These are phyloP conservation scores for Panagrolaimus sp. DNA, from an alignment of 1,140 invertebrate species.

Conservation along the genomic window DNA sequence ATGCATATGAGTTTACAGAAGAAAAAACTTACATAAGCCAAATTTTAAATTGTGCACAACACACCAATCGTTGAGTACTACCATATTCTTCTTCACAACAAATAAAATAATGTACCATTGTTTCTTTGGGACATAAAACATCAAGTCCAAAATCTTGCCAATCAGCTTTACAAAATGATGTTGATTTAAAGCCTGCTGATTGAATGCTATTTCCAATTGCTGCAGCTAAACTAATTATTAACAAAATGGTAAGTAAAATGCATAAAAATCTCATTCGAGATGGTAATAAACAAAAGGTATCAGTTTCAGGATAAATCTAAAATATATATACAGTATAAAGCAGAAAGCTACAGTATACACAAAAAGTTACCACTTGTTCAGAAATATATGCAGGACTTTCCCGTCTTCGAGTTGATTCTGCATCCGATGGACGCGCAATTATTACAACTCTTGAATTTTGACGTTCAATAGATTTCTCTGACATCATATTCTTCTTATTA, in stretches of 20 bases:
- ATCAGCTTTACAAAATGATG: conserved; percentile 22
- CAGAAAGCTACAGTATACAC: no score
- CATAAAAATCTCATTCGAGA: conserved; percentile 21
- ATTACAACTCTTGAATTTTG: no score
- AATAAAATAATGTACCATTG: conserved; percentile 23
- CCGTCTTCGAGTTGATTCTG: no score
- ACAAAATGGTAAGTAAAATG: conserved; percentile 23
- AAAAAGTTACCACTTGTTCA: no score
- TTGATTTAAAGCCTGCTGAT: conserved; percentile 20
- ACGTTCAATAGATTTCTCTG: no score
- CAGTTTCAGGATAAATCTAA: conserved; percentile 21
- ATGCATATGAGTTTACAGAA: no score
- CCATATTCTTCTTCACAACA: conserved; percentile 6
- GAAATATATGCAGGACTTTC: no score
- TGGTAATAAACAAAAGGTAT: conserved; percentile 23
- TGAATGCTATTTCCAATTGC: conserved; percentile 26
- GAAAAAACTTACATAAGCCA: conserved; percentile 20
- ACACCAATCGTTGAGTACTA: not conserved
- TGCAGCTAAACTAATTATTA: conserved; percentile 20
- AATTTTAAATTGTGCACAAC: conserved; percentile 23
- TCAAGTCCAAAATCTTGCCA: conserved; percentile 5
- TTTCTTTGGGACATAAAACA: conserved; percentile 21
- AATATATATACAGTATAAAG: no score
- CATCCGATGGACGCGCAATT: no score
- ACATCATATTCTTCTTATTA: no score